phyloP scores from a whole-genome alignment of 2,113 vertebrate species.

The Mobula birostris region DNA sequence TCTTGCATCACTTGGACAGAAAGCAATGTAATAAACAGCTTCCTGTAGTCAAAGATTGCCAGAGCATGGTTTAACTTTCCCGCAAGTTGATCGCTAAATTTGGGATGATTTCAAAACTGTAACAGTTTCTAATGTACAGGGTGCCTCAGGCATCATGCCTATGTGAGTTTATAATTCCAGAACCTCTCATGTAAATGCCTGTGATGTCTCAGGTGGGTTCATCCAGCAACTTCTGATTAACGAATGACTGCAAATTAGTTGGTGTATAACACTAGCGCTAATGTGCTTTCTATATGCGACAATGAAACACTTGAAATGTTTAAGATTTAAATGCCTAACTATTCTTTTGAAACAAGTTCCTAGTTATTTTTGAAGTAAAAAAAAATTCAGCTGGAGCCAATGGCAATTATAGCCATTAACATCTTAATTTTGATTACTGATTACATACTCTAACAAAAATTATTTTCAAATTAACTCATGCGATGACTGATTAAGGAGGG shows the following conservation, averaged over 20 bases:
- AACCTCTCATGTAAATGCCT: not conserved
- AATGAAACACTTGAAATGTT: not conserved
- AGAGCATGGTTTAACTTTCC: not conserved
- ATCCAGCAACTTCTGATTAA: not conserved
- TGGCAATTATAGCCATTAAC: not conserved
- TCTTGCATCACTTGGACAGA: not conserved
- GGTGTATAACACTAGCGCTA: not conserved
- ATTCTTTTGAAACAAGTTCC: not conserved
- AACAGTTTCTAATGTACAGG: not conserved
- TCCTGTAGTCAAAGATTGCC: not conserved
- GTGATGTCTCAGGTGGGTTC: not conserved
- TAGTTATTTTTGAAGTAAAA: conserved; percentile 3
- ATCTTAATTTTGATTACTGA: not conserved
- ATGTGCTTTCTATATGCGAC: not conserved
- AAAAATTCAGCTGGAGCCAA: not conserved
- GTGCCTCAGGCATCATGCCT: not conserved
- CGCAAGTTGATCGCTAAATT: not conserved
- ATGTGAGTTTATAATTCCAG: not conserved
- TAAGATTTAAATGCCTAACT: conserved; percentile 11
- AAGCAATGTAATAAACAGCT: not conserved
- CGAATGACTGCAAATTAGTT: not conserved
- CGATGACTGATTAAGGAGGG: not conserved
- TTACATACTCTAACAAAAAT: conserved; percentile 6
- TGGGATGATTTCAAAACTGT: not conserved
- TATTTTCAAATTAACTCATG: not conserved